These are phyloP conservation scores for Okamejei kenojei DNA, from an alignment of 2,797 vertebrate genomes.

Conservation along the genomic window DNA sequence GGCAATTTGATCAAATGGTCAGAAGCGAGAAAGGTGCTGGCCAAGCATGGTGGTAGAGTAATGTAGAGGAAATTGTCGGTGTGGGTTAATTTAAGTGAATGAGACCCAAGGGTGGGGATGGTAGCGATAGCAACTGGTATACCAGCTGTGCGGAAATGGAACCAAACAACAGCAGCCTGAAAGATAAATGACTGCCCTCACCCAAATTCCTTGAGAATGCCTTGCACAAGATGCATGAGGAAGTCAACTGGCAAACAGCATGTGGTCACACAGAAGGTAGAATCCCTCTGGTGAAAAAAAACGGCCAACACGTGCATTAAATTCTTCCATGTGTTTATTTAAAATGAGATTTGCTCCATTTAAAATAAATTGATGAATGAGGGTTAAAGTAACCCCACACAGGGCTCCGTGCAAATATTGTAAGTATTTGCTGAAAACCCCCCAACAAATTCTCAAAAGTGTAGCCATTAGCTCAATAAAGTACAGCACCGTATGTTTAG, in stretches of 20 bases:
- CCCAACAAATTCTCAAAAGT: neutral
- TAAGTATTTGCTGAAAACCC: neutral
- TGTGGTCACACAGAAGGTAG: neutral
- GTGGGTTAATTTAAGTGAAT: neutral
- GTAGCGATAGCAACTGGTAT: neutral
- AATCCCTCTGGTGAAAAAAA: neutral
- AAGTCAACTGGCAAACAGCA: neutral
- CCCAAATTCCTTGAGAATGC: neutral
- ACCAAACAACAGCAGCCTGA: neutral
- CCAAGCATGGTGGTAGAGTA: too few relatives aligned
- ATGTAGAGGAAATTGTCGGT: neutral
- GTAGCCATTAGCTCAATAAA: neutral
- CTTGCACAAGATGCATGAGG: neutral
- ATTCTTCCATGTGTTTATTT: neutral
- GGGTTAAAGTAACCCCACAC: neutral
- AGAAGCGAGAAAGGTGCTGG: neutral
- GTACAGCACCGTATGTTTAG: neutral
- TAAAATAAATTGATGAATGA: slow-evolving; percentile 20
- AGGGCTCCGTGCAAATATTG: neutral
- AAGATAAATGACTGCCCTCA: neutral
- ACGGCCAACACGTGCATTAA: neutral
- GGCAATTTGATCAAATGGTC: neutral
- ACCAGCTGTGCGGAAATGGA: neutral
- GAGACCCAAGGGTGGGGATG: too few relatives aligned
- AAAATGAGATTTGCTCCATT: neutral